These are phyloP conservation scores for Linurgus olivaceus DNA, from an alignment of 2,797 vertebrate species.

Conservation along the genomic window DNA sequence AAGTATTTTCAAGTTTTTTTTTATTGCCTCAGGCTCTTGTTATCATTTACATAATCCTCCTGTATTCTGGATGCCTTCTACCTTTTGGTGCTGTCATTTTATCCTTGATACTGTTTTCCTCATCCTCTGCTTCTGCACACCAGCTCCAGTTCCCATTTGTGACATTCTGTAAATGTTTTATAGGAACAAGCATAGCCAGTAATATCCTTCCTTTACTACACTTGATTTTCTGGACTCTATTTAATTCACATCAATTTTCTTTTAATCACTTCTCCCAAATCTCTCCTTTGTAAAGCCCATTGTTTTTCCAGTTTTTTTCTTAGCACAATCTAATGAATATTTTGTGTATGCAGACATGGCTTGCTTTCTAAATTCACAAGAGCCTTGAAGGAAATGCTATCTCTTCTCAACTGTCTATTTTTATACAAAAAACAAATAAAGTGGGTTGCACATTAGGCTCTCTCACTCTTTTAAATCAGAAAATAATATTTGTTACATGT, in stretches of 20 bases:
- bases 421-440: slow-evolving; percentile 5
- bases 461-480: neutral
- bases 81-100: slow-evolving; percentile 9
- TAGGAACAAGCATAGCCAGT: slow-evolving; percentile 17
- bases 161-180: slow-evolving; percentile 23
- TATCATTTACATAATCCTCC: slow-evolving; percentile 58
- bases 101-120: slow-evolving; percentile 30
- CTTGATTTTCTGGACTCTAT: slow-evolving; percentile 32
- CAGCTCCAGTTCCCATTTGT: slow-evolving; percentile 30
- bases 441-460: neutral
- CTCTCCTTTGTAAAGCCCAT: neutral
- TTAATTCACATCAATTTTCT: slow-evolving; percentile 36
- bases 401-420: neutral
- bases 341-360: neutral
- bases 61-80: slow-evolving; percentile 44
- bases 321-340: neutral
- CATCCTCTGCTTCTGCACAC: neutral
- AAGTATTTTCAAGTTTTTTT: slow-evolving; percentile 59
- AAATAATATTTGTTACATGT: neutral
- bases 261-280: neutral
- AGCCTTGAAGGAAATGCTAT: neutral
- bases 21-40: slow-evolving; percentile 54
- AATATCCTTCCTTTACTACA: slow-evolving; percentile 14
- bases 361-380: neutral
- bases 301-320: neutral